Base-by-base conservation (phyloP, 2,113 vertebrate species). In the Etia nguti region DNA sequence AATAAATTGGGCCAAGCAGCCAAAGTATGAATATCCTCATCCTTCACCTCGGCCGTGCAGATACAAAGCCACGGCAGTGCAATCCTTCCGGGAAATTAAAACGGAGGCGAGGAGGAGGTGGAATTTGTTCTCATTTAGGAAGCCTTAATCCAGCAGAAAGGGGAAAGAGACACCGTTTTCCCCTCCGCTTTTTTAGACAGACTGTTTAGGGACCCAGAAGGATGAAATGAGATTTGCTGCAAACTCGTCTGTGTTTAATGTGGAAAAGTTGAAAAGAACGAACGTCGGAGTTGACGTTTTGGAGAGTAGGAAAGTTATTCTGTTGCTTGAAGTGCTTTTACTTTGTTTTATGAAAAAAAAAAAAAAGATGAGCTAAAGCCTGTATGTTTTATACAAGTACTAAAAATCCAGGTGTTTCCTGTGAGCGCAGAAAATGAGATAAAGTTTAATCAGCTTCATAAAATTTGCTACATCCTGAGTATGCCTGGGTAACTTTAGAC, bases 81-180 rank as follows among this genome's bases (percentile, higher is more conserved):
- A 89, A 92, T 81, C 79, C 94, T 94, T 90, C 93, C 75, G 93
- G 94, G 94, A 94, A 95, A 95, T 94, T 94, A 95, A 94, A 95
- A 88, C 16, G 24, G 48, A 87, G 86, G 80, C 82, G 22, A 80
- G 82, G 89, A 93, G 84, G 83, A 92, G 88, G 86, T 87, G 89
- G 85, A 88, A 93, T 95, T 88, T 93, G 90, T 92, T 92, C 94
- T 94, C 92, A 92, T 94, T 94, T 92, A 92, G 80, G 88, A 90
- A 88, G 82, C 89, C 79, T 85, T 93, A 91, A 93, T 94, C 89
- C 83, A 68, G 92, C 82, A 86, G 86, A 86, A 50, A 81, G 80
- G 83, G 77, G 87, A 79, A 36, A 12, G 62, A 55, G 84, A 70
- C 48, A 18, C 48, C 8, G 22, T 48, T 65, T 83, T 34, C 11